Evolutionary conservation across 2,113 vertebrate genomes (phyloP).

Genomic region (Bolborhynchus lineola): DNA sequence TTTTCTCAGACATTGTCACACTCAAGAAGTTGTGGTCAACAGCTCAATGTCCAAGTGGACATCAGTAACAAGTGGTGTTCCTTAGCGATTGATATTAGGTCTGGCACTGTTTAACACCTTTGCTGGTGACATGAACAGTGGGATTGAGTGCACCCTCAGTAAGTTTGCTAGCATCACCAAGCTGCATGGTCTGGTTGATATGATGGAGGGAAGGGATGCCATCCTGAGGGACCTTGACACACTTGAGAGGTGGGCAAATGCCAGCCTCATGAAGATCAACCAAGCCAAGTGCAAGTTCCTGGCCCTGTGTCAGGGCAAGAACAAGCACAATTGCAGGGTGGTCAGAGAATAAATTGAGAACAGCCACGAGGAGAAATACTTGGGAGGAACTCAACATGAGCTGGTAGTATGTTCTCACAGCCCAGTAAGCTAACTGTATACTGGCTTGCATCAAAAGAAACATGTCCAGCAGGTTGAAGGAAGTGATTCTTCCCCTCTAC

Average conservation of each 20-base stretch:
- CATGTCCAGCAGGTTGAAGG: background rate
- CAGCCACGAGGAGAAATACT: background rate
- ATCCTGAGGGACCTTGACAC: background rate
- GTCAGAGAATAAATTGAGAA: background rate
- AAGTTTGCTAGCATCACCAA: background rate
- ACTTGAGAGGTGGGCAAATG: background rate
- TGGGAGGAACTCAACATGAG: background rate
- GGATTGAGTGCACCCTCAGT: background rate
- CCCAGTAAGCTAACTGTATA: background rate
- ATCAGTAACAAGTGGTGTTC: background rate
- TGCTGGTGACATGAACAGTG: background rate
- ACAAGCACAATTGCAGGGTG: background rate
- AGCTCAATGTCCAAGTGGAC: background rate
- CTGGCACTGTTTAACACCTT: background rate
- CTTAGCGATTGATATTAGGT: background rate
- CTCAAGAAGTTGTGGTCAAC: background rate
- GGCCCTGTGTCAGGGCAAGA: background rate
- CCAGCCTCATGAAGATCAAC: background rate
- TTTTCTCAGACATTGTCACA: background rate
- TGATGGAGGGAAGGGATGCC: background rate
- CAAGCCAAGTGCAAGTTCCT: background rate
- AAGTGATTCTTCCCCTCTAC: background rate
- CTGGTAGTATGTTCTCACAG: background rate
- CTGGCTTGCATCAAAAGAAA: background rate
- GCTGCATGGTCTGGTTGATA: background rate